Base-by-base conservation (phyloP, 2,888 invertebrate genomes). In the Orchesella flavescens region DNA sequence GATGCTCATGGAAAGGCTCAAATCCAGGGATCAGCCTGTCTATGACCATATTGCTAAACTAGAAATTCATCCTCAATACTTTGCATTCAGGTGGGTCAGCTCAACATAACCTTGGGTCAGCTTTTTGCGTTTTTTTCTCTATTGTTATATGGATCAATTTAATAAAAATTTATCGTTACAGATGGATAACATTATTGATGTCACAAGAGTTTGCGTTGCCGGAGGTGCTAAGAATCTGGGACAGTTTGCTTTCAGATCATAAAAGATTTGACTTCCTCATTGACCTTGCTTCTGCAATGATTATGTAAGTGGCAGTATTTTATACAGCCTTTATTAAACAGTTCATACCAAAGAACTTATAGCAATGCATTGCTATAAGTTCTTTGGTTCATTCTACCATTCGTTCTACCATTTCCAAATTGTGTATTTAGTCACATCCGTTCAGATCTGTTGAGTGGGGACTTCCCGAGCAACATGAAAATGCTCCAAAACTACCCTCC, bases 161-260 rank as follows among this genome's bases (percentile, higher is more conserved):
- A n/a, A n/a, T n/a, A n/a, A n/a, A n/a, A n/a, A n/a, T n/a, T 65
- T 5, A 55, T 43, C 63, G 13, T 24, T 73, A 21, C 90, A 95
- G 98, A 87, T 99, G 99, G 99, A 92, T 99, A 84, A 98, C 98
- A 0, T 91, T 99, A 57, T 91, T 99, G 73, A 92, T 99, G 9
- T 98, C 98, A 1, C 99, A 99, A 92, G 99, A 99, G 91, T 99
- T 99, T 91, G 95, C 97, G 23, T 92, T 99, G 87, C 99, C 99
- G 59, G 99, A 99, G 91, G 97, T 99, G 0, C 94, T 99, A 89
- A 93, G 98, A 86, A 94, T 99, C 89, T 99, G 99, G 99, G 99
- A 99, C 90, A 95, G 97, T 0, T 91, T 99, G 73, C 96, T 99
- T 90, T 94, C 98, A 0, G 98, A 98, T 90, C 92, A 94, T 73